A percentile compares a stretch with the other conserved stretches of the same genome.
Evolutionary conservation across 2,113 vertebrate genomes (phyloP).

Genomic region (Tragelaphus strepsiceros): DNA sequence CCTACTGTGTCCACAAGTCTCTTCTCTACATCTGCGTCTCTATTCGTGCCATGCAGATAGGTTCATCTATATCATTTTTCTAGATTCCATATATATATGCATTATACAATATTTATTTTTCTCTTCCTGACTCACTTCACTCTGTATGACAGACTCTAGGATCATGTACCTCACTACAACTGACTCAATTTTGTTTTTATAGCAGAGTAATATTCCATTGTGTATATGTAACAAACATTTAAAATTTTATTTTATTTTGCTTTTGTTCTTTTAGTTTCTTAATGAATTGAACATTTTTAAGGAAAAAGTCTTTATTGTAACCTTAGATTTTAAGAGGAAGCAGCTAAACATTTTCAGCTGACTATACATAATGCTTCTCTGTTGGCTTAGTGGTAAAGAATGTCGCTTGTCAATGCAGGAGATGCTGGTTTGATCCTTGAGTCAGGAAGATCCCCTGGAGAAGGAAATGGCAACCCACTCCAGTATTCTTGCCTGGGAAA

Average conservation of each 20-base stretch:
- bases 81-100: neutral
- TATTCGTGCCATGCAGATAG: neutral
- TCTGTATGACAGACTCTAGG: neutral
- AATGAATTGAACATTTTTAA: neutral
- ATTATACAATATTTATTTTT: neutral
- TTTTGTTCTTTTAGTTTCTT: neutral
- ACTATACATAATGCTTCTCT: neutral
- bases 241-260: neutral
- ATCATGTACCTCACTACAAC: neutral
- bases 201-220: neutral
- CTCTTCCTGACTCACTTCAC: neutral
- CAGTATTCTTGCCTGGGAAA: neutral
- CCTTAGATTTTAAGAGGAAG: neutral
- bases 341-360: neutral
- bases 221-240: neutral
- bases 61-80: neutral
- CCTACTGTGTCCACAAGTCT: neutral
- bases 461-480: neutral
- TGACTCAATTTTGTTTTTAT: neutral
- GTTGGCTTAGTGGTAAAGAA: neutral
- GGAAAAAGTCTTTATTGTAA: neutral
- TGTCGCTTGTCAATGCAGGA: neutral
- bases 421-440: neutral
- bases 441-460: neutral
- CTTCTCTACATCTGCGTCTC: neutral